Percentiles rank a stretch among this genome's conserved stretches.
phyloP scores from a whole-genome alignment of 2,113 vertebrate genomes.

The Conger conger region DNA sequence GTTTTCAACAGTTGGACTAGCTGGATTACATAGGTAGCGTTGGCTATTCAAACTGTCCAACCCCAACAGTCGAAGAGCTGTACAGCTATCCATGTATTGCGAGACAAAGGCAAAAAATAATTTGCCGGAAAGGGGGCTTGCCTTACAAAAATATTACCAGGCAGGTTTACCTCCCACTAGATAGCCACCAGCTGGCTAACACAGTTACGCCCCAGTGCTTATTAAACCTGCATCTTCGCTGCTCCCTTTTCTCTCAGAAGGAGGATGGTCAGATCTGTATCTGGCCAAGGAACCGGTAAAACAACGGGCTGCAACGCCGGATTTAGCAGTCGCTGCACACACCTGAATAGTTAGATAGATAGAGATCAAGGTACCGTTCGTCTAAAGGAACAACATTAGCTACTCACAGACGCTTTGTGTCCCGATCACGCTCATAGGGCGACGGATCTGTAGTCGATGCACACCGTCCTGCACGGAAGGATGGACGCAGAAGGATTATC shows the following conservation, averaged over 20 bases:
- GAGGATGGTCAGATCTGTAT: not conserved
- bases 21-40: not conserved
- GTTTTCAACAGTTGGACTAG: not conserved
- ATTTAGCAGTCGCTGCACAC: not conserved
- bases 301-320: not conserved
- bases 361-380: not conserved
- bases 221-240: not conserved
- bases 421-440: not conserved
- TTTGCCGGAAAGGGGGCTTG: not conserved
- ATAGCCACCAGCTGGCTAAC: not conserved
- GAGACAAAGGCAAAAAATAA: not conserved
- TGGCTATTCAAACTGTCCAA: not conserved
- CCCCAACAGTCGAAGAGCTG: not conserved
- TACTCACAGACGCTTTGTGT: not conserved
- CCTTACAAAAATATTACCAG: not conserved
- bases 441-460: not conserved
- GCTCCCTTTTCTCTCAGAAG: not conserved
- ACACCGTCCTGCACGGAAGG: not conserved
- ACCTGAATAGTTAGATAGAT: not conserved
- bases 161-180: not conserved
- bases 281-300: not conserved
- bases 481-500: conserved; percentile 19
- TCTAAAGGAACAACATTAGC: not conserved
- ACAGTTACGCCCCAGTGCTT: conserved; percentile 15
- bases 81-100: not conserved